A percentile compares a stretch with the other conserved stretches of the same genome.
Conservation (phyloP, 2,113 vertebrate species). For the Cichladusa arquata region DNA sequence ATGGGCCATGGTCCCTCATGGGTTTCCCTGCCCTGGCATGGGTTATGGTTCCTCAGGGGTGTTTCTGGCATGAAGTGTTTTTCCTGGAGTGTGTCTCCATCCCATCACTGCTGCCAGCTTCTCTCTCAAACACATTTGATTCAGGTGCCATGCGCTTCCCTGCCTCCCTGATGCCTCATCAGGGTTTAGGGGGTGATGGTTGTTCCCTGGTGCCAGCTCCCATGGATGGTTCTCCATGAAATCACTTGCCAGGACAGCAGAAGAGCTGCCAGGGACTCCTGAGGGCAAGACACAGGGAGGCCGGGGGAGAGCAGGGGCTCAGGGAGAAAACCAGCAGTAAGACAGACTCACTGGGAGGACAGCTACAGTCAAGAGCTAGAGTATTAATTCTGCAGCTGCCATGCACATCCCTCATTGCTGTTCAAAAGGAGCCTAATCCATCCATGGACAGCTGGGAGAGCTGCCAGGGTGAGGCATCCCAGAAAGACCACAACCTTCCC, state of each 20-base stretch:
- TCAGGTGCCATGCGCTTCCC: fast-evolving
- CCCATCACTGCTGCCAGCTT: not conserved
- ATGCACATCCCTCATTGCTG: fast-evolving
- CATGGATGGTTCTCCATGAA: not conserved
- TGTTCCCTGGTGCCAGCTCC: not conserved
- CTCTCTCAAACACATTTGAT: not conserved
- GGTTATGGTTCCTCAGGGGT: not conserved
- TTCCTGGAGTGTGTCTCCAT: not conserved
- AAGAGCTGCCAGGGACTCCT: not conserved
- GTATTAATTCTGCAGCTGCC: not conserved
- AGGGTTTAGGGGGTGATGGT: not conserved
- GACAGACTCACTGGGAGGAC: not conserved
- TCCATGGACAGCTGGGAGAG: not conserved
- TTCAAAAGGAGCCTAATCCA: not conserved
- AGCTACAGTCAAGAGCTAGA: not conserved
- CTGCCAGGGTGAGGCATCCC: not conserved
- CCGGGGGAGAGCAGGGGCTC: fast-evolving
- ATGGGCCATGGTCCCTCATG: not conserved
- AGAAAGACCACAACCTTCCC: fast-evolving
- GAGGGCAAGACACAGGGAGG: not conserved
- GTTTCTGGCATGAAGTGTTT: not conserved
- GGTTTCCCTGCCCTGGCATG: not conserved
- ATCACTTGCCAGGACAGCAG: not conserved
- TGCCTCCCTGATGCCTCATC: not conserved
- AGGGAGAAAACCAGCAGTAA: not conserved